Percentiles rank a stretch among this genome's conserved stretches.
phyloP scores from a whole-genome alignment of 1,140 invertebrate species.

The Cydia fagiglandana region DNA sequence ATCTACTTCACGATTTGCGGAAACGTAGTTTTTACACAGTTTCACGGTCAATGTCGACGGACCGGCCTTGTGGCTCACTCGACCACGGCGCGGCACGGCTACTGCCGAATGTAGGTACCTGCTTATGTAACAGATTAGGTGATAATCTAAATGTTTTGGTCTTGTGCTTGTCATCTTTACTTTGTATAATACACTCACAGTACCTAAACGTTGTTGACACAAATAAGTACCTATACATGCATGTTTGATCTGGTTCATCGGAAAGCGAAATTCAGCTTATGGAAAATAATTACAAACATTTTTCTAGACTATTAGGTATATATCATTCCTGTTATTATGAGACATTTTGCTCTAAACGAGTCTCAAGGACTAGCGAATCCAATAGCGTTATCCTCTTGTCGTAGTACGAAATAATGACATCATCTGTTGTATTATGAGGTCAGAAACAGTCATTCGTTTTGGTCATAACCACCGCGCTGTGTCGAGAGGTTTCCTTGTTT shows the following conservation, averaged over 20 bases:
- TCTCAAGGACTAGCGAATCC: background rate
- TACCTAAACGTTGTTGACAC: background rate
- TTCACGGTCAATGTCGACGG: slow-evolving; percentile 75
- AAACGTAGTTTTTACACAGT: slow-evolving; percentile 69
- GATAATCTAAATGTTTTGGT: slow-evolving; percentile 45
- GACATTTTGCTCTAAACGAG: slow-evolving; percentile 2
- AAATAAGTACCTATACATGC: background rate
- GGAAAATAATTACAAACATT: background rate
- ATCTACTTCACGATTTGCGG: slow-evolving; percentile 60
- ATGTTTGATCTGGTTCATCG: background rate
- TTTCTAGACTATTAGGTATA: background rate
- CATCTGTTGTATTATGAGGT: slow-evolving; percentile 29
- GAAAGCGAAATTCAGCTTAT: background rate
- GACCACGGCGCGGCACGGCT: slow-evolving; percentile 65
- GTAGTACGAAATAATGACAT: slow-evolving; percentile 24
- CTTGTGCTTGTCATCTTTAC: background rate
- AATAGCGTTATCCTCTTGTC: slow-evolving; percentile 18
- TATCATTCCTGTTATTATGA: background rate
- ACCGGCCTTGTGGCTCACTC: slow-evolving; percentile 63
- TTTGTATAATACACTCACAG: too few species aligned
- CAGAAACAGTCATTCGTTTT: slow-evolving; percentile 32
- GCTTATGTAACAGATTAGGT: slow-evolving; percentile 70
- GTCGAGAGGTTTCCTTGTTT: slow-evolving; percentile 26
- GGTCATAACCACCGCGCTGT: slow-evolving; percentile 16
- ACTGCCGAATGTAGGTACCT: slow-evolving; percentile 47